phyloP scores from a whole-genome alignment of 1,140 invertebrate genomes.

The Cotesia typhae region DNA sequence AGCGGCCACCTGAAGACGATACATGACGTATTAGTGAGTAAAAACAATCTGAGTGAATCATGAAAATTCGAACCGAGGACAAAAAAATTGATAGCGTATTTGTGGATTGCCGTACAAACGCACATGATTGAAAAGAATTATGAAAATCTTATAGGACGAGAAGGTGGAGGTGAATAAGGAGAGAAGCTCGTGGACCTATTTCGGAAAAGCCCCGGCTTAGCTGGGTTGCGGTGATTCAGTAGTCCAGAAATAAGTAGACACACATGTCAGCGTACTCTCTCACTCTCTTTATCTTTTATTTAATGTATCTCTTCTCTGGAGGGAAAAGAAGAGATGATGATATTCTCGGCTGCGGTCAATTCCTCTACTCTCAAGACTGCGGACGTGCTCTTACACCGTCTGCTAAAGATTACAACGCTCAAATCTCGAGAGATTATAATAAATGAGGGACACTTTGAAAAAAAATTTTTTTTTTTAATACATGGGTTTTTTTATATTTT shows the following conservation, averaged over 20 bases:
- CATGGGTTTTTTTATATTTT: no score
- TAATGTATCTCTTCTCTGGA: constrained; percentile 28
- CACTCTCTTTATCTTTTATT: constrained; percentile 25
- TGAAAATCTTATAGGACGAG: background rate
- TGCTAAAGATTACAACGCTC: no score
- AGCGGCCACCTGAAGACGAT: constrained; percentile 20
- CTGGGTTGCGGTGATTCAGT: constrained; percentile 57
- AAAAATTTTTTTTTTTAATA: no score
- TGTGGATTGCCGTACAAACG: background rate
- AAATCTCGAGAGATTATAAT: no score
- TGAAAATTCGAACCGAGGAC: constrained; percentile 1
- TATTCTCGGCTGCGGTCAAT: background rate
- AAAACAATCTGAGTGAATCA: constrained; percentile 27
- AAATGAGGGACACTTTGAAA: no score
- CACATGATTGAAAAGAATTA: background rate
- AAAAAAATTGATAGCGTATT: background rate
- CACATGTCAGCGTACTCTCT: constrained; percentile 57
- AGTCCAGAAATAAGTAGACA: constrained; percentile 54
- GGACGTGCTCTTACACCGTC: background rate
- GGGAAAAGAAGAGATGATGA: constrained; percentile 50
- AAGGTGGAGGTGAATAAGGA: background rate
- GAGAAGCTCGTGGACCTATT: constrained; percentile 46
- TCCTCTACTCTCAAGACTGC: no score
- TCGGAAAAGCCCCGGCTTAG: constrained; percentile 47
- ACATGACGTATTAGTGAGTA: constrained; percentile 17